Base-by-base conservation (phyloP, 2,888 invertebrate species). In the Caradrina kadenii region DNA sequence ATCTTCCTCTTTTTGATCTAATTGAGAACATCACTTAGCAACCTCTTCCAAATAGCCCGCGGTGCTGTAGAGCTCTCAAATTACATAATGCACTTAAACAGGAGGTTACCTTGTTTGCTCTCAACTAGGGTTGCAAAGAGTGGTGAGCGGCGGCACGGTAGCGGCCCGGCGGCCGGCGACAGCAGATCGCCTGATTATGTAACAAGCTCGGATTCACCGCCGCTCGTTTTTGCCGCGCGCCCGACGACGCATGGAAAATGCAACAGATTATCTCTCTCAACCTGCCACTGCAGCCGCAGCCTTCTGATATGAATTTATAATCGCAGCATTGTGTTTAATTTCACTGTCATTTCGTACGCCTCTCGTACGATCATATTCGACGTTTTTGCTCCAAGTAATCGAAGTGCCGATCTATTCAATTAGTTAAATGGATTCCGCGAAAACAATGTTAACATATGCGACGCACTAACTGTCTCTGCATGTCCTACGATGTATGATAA, bases 221-320 rank as follows among this genome's bases (percentile, higher is more conserved):
- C 87, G 81, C 81, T 79, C 77, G 79, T 89, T 89, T 88, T 76
- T 87, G 59, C 79, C 69, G 67, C 65, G 62, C 66, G 54, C 53
- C 74, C 64, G 82, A 81, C 86, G 71, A 77, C 81, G 83, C 83
- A 83, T 83, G 74, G 81, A 80, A 85, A 72, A 84, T 91, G 87
- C 90, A 89, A 87, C 89, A 90, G 91, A 91, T 92, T 89, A 91
- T 91, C 92, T 89, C 70, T 73, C 59, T 39, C 79, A 75, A 71
- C 70, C 73, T 63, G 67, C 72, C 70, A 61, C 83, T 69, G 67
- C 81, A 31, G 61, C 63, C 76, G 58, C 60, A 68, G 80, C 45
- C 54, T 55, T 65, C 80, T 76, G 76, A 81, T 81, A 82, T 79
- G 82, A 82, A 82, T 84, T 84, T 81, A 81, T 79, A 80, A 80